Base-by-base conservation (phyloP, 2,113 vertebrate species). In the Sceloporus tristichus region DNA sequence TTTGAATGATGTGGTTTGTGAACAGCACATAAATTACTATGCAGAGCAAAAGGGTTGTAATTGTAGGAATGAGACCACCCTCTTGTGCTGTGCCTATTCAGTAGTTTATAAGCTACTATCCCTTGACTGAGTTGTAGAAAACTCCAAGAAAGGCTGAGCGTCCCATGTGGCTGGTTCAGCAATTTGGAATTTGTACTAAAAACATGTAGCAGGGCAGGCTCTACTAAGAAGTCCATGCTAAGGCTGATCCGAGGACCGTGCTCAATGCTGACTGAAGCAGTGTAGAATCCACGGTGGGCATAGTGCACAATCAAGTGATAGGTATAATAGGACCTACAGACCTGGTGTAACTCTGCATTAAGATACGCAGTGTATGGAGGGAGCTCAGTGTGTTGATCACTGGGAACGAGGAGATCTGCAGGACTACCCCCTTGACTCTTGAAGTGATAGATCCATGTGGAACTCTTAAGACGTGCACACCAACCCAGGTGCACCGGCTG, bases 391-490 rank as follows among this genome's bases (percentile, higher is more conserved):
- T 93, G 66, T 19, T 87, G 73, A 0, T 18, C 84, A 90, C 93
- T 94, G 40, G 92, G 70, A 62, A 93, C 56, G 3, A 93, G 88
- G 0, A 90, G 56, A 8, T 59, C 48, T 0, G 91, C 70, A 27
- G 87, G 93, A 71, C 7, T 62, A 14, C 68, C 91, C 6, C 76
- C 87, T 9, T 0, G 38, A 70, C 94, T 94, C 76, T 27, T 86
- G 85, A 94, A 93, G 79, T 4, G 85, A 80, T 94, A 94, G 54
- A 10, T 79, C 94, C 95, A 95, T 54, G 5, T 0, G 0, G 84
- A n/a, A 2, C 90, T 93, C 81, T 77, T 91, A 19, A 96, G 76
- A 3, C 91, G 91, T 0, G 94, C 89, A 56, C 95, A 96, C 94
- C 85, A 92, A 82, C 90, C 88, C 84, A 87, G 68, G 78, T 19